Base-by-base conservation (phyloP, 2,797 vertebrate genomes). In the Sciurus carolinensis region DNA sequence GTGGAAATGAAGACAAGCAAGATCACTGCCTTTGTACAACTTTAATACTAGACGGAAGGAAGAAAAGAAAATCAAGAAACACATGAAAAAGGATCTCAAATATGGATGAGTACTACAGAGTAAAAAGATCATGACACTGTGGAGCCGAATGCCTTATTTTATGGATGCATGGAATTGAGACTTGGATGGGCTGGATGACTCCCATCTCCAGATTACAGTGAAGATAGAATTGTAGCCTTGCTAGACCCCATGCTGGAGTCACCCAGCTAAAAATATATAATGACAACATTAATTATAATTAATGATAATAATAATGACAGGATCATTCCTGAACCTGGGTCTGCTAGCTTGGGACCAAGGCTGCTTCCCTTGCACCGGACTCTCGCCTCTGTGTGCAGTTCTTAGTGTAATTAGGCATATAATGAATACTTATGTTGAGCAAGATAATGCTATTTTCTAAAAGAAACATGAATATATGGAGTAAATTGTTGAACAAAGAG, bases 401-500 rank as follows among this genome's bases (percentile, higher is more conserved):
- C 11, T 75, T 36, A 39, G 57, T 62, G 75, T 84, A 87, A 94
- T 91, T 91, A 95, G 42, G 39, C 80, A 71, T 81, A 52, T 39
- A 94, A 89, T 90, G 86, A 92, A 97, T 33, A 87, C 79, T 93
- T 92, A 69, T 0, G 3, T 67, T 92, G 69, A 75, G 36, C 20
- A 93, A 81, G 72, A 93, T 73, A 89, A 72, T 30, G 26, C 52
- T 94, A 24, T 76, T 95, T 95, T 87, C 47, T 95, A 84, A 84
- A 91, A 86, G 54, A 28, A 87, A 87, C 95, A 94, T 90, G 24
- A 82, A 69, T 96, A 33, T 92, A 75, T 69, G 36, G 44, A 91
- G 86, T 87, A 96, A 82, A 52, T 87, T 96, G 62, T 94, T 81
- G 71, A 94, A 91, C 69, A 96, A 94, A 95, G 54, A 87, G 42